These are phyloP conservation scores for Crotophaga sulcirostris DNA, from an alignment of 2,113 vertebrate species.

Conservation along the genomic window DNA sequence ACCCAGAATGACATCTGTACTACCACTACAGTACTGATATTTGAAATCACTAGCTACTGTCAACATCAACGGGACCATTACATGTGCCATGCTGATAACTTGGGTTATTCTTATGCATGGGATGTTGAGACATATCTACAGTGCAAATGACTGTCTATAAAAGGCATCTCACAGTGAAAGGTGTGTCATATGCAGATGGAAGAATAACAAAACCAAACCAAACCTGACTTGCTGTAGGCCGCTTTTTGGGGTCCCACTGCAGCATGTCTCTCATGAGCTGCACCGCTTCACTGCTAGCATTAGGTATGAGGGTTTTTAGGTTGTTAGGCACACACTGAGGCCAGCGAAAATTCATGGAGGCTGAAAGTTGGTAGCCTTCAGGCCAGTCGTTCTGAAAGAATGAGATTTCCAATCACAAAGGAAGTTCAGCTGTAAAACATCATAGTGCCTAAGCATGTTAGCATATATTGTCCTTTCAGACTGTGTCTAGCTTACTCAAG, in stretches of 20 bases:
- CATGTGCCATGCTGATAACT: background rate
- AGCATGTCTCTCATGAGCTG: slow-evolving; percentile 86
- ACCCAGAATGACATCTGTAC: background rate
- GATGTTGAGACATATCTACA: background rate
- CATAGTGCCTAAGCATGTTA: background rate
- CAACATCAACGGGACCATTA: background rate
- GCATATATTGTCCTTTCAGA: background rate
- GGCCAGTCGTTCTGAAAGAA: slow-evolving; percentile 81
- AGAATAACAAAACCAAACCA: slow-evolving; percentile 3
- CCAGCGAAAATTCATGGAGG: slow-evolving; percentile 82
- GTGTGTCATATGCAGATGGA: background rate
- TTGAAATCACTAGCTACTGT: background rate
- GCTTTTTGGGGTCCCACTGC: slow-evolving; percentile 85
- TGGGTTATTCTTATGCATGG: background rate
- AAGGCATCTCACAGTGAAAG: background rate
- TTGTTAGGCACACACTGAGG: slow-evolving; percentile 83
- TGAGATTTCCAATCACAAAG: background rate
- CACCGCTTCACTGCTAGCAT: slow-evolving; percentile 80
- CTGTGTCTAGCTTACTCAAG: background rate
- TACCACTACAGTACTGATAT: background rate
- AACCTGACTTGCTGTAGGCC: slow-evolving; percentile 84
- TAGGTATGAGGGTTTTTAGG: slow-evolving; percentile 81
- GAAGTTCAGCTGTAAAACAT: background rate
- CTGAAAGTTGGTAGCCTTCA: slow-evolving; percentile 84
- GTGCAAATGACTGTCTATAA: background rate